Base-by-base conservation (phyloP, 1,140 invertebrate species). In the Stegodyphus mimosarum region DNA sequence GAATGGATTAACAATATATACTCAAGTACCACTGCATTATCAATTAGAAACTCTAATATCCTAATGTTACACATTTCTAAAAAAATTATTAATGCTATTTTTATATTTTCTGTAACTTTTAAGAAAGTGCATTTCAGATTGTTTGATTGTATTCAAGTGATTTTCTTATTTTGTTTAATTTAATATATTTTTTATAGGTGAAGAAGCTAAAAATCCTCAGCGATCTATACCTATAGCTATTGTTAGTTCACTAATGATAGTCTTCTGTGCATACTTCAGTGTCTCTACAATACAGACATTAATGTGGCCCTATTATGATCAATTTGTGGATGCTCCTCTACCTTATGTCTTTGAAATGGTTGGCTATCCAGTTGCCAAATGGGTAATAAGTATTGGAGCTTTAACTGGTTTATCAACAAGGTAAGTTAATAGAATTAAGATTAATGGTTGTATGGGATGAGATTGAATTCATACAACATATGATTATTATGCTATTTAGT, bases 171-270 rank as follows among this genome's bases (percentile, higher is more conserved):
- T 33, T 33, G 1, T 33, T 33, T 1, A 33, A 33, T 33, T 83
- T 48, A 52, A 10, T 70, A 11, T 60, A 7, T 55, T 60, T 64
- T n/a, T 64, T 78, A 9, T 53, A 95, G 92, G 92, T 50, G 93
- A 98, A 90, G 96, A 98, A 91, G 96, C 96, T 0, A 95, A 95
- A 88, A 97, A 97, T 91, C 96, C 96, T 0, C 94, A 97, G 90
- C 92, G 93, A 86, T 93, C 95, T 73, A 97, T 98, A 73, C 96
- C 96, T 1, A 89, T 98, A 69, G 94, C 95, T 13, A 97, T 98
- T 73, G 93, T 96, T 7, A 88, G 96, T 5, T 96, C 95, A 0
- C 90, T 98, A 15, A 89, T 93, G 0, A 93, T 95, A 49, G 94
- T 96, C 48, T 96, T 96, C 88, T 85, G 94, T 6, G 94, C 95